These are phyloP conservation scores for Sandelia bainsii DNA, from an alignment of 2,797 vertebrate species.

Conservation along the genomic window DNA sequence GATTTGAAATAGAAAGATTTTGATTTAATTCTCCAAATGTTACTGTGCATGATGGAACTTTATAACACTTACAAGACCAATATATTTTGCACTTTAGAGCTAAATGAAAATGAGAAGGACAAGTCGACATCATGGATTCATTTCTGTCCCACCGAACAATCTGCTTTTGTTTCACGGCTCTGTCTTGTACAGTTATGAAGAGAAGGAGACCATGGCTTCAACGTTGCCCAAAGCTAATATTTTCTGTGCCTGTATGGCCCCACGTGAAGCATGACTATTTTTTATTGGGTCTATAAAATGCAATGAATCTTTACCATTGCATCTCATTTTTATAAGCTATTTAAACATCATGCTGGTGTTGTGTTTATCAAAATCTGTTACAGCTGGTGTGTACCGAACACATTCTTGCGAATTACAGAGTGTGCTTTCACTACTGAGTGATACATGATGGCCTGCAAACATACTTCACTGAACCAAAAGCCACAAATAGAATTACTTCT, in stretches of 20 bases:
- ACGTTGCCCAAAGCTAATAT: constrained; percentile 47
- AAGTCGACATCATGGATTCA: constrained; percentile 39
- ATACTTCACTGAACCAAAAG: constrained; percentile 46
- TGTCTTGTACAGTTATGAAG: constrained; percentile 23
- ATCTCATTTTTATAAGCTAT: constrained; percentile 51
- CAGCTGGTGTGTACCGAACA: constrained; percentile 33
- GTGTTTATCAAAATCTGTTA: constrained; percentile 52
- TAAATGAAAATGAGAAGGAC: neutral
- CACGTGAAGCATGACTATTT: constrained; percentile 45
- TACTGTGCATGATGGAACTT: too few relatives aligned
- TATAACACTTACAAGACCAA: too few relatives aligned
- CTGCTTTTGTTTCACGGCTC: constrained; percentile 41
- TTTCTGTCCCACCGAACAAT: constrained; percentile 38
- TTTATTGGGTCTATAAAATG: constrained; percentile 75
- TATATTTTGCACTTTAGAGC: neutral
- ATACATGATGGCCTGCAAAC: constrained; percentile 44
- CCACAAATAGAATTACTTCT: constrained; percentile 62
- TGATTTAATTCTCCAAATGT: too few relatives aligned
- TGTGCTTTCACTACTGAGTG: constrained; percentile 31
- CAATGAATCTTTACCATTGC: constrained; percentile 66
- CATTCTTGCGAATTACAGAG: constrained; percentile 15
- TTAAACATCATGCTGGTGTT: constrained; percentile 44
- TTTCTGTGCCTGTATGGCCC: constrained; percentile 38
- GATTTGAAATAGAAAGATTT: too few relatives aligned
- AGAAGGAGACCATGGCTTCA: constrained; percentile 21